Evolutionary conservation across 2,888 invertebrate genomes (phyloP), one percentile per base, ranked within the genome.

Genomic region (Matsumyia berberina): DNA sequence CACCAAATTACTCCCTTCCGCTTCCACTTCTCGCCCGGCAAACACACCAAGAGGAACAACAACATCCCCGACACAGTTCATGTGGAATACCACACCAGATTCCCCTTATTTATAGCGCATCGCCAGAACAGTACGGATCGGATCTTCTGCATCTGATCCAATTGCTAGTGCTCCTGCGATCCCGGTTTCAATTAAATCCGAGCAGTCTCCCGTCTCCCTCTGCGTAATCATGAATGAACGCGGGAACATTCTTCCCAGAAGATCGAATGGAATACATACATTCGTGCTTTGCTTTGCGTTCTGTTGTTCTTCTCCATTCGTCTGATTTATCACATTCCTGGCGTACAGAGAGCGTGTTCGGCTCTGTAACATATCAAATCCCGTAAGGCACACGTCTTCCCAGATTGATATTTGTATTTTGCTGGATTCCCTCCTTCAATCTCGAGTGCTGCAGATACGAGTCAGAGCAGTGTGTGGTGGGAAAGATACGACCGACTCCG

Each of bases 151-250:
- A 67, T 76, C 37, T 42, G 81, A 81, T 70, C 64, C 55, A 70
- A 76, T 55, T 69, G 80, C 74, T 67, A 46, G 37, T 70, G 24
- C 69, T 67, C 67, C 53, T 46, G 80, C 15, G 69, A 81, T 81
- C 74, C 80, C 67, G 74, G 46, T 81, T 81, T 81, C 69, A 81
- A 81, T 81, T 81, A 62, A 81, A 69, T 74, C 69, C 74, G 67
- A 73, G 73, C 73, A 42, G 51, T 11, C 15, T 58, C 51, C 53
- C 69, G 19, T 42, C 35, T 35, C 39, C 9, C 55, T 15, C 24
- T 9, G 33, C 42, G 5, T 5, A 31, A 46, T 69, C 82, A 78
- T 78, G 83, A 83, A 83, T 83, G 78, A 69, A 78, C 42, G 67
- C 46, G 57, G 44, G 66, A 79, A 73, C 12, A 49, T 66, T 66